phyloP scores from a whole-genome alignment of 2,797 vertebrate species.

The Clarias pachynema region DNA sequence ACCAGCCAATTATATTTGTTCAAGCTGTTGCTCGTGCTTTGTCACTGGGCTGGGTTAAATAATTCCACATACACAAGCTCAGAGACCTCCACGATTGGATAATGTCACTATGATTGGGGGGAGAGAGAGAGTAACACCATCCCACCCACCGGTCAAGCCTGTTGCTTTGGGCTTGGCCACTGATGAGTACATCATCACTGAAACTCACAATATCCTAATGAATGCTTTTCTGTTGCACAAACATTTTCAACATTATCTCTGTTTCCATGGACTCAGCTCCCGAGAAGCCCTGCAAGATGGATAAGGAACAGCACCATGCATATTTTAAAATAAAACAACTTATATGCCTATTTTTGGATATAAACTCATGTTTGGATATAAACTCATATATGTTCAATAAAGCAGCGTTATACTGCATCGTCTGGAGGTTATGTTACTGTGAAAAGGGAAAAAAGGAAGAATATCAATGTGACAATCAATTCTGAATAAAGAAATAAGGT shows the following conservation, averaged over 20 bases:
- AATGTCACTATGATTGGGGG: not conserved
- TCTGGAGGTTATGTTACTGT: not conserved
- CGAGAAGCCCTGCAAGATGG: not conserved
- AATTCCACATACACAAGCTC: not conserved
- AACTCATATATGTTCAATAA: not conserved
- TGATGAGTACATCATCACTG: not conserved
- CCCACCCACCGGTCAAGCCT: not conserved
- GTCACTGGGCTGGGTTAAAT: not conserved
- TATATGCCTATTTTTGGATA: not conserved
- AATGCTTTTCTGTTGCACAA: conserved; percentile 8
- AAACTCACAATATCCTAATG: not conserved
- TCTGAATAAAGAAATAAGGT: not conserved
- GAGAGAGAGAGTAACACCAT: not conserved
- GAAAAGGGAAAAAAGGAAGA: not conserved
- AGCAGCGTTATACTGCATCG: not conserved
- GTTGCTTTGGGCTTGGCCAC: not conserved
- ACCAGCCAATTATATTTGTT: not conserved
- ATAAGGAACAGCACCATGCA: not conserved
- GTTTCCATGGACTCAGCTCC: not conserved
- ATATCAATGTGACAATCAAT: not conserved
- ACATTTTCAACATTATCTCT: not conserved
- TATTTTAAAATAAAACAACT: not conserved
- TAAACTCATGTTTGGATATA: not conserved
- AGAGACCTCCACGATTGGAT: not conserved
- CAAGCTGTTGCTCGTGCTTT: not conserved